Evolutionary conservation across 2,113 vertebrate genomes (phyloP), one percentile per base, ranked within the genome.

Genomic region (Pteronura brasiliensis): DNA sequence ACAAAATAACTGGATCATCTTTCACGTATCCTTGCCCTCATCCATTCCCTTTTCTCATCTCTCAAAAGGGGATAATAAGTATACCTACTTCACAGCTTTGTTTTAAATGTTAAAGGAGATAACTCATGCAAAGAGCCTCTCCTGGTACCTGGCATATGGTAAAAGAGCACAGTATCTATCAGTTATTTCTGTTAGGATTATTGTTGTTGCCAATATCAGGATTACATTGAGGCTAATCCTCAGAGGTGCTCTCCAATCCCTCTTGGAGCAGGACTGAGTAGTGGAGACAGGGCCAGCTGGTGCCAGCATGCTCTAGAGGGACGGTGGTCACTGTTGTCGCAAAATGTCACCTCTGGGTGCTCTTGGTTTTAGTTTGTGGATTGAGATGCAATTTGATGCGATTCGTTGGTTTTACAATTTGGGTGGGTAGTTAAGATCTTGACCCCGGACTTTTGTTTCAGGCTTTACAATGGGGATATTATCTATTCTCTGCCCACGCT

Each of bases 381-480:
- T 74, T 47, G 88, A 82, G 88, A 34, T 65, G 87, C 88, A 65
- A 82, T 88, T 15, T 21, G 34, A 88, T 83, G 10, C 52, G 55
- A 29, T 95, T 89, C 36, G 36, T 36, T 59, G 81, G 31, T 84
- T 81, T 92, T 88, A 47, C 27, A 7, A 74, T 23, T 71, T 9
- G 13, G 6, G 49, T 82, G 20, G 59, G 57, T 8, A 49, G 61
- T 29, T 44, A 49, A 76, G 29, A 59, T 25, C 49, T 81, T 55
- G 12, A 29, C 20, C 11, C 36, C 8, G 3, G 39, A n/a, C 69
- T 85, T 36, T 69, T 67, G 49, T 31, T 77, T 49, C 44, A 79
- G 44, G 20, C 72, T 95, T 81, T 80, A 81, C 29, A 44, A 7
- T 4, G 1, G 25, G 4, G 23, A 34, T 69, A 1, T 23, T 39